Evolutionary conservation across 1,140 invertebrate genomes (phyloP).

Genomic region (Vanessa atalanta): DNA sequence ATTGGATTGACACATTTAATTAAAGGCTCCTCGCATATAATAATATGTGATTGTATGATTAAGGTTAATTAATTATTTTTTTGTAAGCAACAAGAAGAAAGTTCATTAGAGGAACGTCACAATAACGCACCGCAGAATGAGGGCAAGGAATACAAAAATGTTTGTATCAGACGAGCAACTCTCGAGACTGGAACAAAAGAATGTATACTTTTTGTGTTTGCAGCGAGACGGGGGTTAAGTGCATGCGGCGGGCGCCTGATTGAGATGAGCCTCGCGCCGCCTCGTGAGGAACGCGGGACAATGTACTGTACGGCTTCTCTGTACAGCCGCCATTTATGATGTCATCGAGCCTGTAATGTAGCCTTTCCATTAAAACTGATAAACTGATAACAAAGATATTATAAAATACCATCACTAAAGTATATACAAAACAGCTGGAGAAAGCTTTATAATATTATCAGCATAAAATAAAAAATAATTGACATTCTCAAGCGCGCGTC

Average conservation of each 20-base stretch:
- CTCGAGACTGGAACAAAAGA: slow-evolving; percentile 7
- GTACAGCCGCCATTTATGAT: not conserved
- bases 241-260: slow-evolving; percentile 8
- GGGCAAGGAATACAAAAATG: slow-evolving; percentile 8
- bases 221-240: slow-evolving; percentile 2
- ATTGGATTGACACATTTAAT: too few species aligned
- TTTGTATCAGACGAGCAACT: slow-evolving; percentile 8
- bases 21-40: too few species aligned
- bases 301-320: not conserved
- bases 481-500: too few species aligned
- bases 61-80: not conserved
- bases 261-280: slow-evolving; percentile 1
- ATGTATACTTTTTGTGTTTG: slow-evolving; percentile 11
- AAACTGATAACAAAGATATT: not conserved
- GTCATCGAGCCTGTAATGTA: not conserved
- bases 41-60: too few species aligned
- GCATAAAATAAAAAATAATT: too few species aligned
- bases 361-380: not conserved
- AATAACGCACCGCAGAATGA: not conserved
- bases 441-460: too few species aligned
- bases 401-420: too few species aligned
- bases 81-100: not conserved
- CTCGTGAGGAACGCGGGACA: not conserved
- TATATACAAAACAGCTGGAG: too few species aligned
- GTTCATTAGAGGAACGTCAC: not conserved